phyloP scores from a whole-genome alignment of 2,113 vertebrate genomes.

The Sakesphorus luctuosus region DNA sequence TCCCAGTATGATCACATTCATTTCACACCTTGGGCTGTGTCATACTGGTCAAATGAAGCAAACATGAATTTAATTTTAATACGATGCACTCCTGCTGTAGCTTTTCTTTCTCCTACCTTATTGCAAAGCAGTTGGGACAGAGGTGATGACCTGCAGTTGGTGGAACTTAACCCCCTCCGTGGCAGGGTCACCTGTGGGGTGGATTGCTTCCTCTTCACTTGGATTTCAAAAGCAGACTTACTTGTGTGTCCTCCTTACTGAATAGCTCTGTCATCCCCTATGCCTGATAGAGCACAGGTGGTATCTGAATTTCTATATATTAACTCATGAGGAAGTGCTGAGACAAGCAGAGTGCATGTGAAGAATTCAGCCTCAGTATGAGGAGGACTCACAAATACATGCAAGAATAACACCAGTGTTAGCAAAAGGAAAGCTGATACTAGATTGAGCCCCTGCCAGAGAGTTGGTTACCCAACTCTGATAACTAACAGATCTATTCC shows the following conservation, averaged over 20 bases:
- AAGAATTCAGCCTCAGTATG: background rate
- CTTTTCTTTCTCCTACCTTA: background rate
- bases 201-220: background rate
- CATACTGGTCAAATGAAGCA: accelerated
- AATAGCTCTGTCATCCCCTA: accelerated
- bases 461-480: background rate
- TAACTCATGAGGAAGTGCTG: background rate
- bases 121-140: background rate
- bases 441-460: background rate
- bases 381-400: background rate
- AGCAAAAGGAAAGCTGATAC: background rate
- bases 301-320: background rate
- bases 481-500: background rate
- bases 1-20: background rate
- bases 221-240: background rate
- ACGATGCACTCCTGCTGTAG: background rate
- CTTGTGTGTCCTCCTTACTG: background rate
- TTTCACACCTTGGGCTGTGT: background rate
- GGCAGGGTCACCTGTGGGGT: background rate
- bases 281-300: background rate
- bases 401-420: background rate
- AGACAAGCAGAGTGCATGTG: background rate
- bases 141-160: accelerated
- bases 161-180: background rate
- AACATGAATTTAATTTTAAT: background rate